These are phyloP conservation scores for Rapana venosa DNA, from an alignment of 2,888 invertebrate species.

Conservation along the genomic window DNA sequence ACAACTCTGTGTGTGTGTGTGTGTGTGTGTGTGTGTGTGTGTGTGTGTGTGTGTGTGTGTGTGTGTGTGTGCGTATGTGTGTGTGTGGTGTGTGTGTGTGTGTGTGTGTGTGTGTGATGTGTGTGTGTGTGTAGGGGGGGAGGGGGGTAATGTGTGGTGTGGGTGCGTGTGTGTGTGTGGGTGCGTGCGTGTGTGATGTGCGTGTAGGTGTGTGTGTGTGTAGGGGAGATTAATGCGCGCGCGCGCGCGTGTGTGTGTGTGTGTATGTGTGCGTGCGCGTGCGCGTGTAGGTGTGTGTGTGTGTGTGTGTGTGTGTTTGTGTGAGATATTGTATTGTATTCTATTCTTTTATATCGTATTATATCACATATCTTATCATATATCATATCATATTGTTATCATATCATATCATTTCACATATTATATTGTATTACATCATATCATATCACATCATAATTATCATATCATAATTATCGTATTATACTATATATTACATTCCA, in stretches of 20 bases:
- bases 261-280: not conserved
- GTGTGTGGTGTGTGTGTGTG: not conserved
- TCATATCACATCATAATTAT: too few relatives aligned
- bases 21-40: not conserved
- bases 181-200: not conserved
- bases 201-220: not conserved
- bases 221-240: too few relatives aligned
- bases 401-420: too few relatives aligned
- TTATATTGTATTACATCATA: too few relatives aligned
- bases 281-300: not conserved
- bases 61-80: not conserved
- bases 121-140: not conserved
- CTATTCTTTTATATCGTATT: too few relatives aligned
- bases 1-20: not conserved
- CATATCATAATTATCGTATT: not conserved
- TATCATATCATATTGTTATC: too few relatives aligned
- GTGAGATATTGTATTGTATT: not conserved
- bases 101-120: not conserved
- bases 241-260: not conserved
- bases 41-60: conserved; percentile 5
- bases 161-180: not conserved
- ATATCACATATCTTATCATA: too few relatives aligned
- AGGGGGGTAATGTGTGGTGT: too few relatives aligned
- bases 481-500: conserved; percentile 50
- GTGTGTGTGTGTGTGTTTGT: not conserved